A percentile compares a stretch with the other conserved stretches of the same genome.
Conservation (phyloP, 2,888 invertebrate species). For the Brenthis hecate region DNA sequence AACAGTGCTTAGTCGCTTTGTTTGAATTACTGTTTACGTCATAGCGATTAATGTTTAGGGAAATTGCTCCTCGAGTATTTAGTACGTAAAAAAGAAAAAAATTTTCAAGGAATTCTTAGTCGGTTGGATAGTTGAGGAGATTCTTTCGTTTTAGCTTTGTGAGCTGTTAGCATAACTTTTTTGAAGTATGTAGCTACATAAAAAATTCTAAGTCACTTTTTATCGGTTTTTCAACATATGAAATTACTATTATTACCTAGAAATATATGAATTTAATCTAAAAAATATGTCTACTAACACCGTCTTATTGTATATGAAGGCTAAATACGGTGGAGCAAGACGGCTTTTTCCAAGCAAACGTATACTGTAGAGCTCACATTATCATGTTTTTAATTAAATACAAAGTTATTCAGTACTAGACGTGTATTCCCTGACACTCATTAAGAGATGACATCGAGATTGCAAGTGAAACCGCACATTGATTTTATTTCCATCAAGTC, state of each 20-base stretch:
- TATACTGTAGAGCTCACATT: not conserved
- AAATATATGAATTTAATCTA: no score
- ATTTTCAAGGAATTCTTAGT: slow-evolving; percentile 2
- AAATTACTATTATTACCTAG: no score
- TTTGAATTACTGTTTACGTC: no score
- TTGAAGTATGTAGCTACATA: no score
- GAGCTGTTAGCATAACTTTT: not conserved
- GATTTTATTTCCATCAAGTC: slow-evolving; percentile 7
- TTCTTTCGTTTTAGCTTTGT: slow-evolving; percentile 2
- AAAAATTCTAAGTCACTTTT: no score
- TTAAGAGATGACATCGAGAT: slow-evolving; percentile 19
- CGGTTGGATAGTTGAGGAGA: slow-evolving; percentile 4
- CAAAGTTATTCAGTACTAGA: slow-evolving; percentile 6
- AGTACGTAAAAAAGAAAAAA: no score
- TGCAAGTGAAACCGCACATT: not conserved
- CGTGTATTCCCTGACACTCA: slow-evolving; percentile 9
- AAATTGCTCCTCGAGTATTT: no score
- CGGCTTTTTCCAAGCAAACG: not conserved
- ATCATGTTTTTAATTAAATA: slow-evolving; percentile 17
- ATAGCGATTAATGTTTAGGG: no score
- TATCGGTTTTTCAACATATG: no score
- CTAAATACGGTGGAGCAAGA: not conserved
- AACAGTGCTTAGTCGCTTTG: no score
- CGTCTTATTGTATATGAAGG: not conserved
- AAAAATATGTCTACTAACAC: not conserved